phyloP scores from a whole-genome alignment of 2,888 invertebrate genomes.

The Ochropleura plecta region DNA sequence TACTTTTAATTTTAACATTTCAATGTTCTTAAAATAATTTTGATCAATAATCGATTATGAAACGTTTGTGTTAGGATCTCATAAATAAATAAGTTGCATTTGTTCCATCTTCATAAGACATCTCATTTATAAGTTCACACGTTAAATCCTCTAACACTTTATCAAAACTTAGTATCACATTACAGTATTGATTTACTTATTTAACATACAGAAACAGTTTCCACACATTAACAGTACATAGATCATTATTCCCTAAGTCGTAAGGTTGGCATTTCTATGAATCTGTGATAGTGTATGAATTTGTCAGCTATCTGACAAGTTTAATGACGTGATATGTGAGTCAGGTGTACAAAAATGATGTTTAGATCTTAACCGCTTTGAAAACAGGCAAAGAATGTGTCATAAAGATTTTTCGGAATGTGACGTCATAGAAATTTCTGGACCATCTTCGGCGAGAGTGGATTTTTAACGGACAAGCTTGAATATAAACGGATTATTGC shows the following conservation, averaged over 20 bases:
- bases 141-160: conserved; percentile 42
- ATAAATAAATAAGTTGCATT: conserved; percentile 6
- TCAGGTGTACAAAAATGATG: conserved; percentile 68
- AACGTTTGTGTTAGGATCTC: too few species aligned
- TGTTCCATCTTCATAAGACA: not conserved
- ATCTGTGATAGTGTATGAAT: conserved; percentile 24
- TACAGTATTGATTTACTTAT: conserved; percentile 47
- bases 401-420: conserved; percentile 39
- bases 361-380: conserved; percentile 40
- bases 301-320: conserved; percentile 40
- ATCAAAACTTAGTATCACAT: conserved; percentile 32
- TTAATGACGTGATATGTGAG: conserved; percentile 74
- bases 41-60: too few species aligned
- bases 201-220: conserved; percentile 17
- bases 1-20: too few species aligned
- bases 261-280: conserved; percentile 47
- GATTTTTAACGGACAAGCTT: conserved; percentile 29
- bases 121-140: conserved; percentile 27
- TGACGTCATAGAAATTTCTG: conserved; percentile 57
- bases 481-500: conserved; percentile 9
- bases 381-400: conserved; percentile 48
- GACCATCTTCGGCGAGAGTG: conserved; percentile 31
- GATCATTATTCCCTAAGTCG: conserved; percentile 13
- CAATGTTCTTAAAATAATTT: too few species aligned
- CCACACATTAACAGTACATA: not conserved